Base-by-base conservation (phyloP, 1,140 invertebrate species). In the Bursaphelenchus mucronatus region DNA sequence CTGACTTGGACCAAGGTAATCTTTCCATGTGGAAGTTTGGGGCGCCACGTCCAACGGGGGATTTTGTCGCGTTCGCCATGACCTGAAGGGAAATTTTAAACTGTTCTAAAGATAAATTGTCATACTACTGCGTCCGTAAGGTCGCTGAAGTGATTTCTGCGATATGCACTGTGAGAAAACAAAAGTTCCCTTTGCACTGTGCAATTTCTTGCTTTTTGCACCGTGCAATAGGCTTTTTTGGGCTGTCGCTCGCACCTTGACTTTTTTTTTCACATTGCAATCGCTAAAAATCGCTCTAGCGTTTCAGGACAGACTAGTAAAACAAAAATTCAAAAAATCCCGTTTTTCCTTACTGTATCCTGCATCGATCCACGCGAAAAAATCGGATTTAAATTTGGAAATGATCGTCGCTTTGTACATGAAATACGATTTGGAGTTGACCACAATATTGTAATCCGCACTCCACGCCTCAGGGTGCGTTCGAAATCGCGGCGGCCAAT, bases 381-480 rank as follows among this genome's bases (percentile, higher is more conserved):
- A 19, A 15, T 64, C 62, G 61, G n/a, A 62, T 5, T 68, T 61
- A n/a, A 54, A 71, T 44, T 40, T 41, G n/a, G 69, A 72, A 19
- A 70, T 70, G 53, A 56, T 41, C 17, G 70, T 69, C 21, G 71
- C 73, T 54, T 72, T 73, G 21, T 61, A 50, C 21, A 73, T 57
- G 47, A 73, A 58, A 49, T 73, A 75, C 6, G 73, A 54, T 54
- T 72, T 73, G n/a, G 71, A 73, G 53, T 73, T 73, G 49, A 75
- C 73, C 5, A 75, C 45, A 67, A 73, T 62, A 44, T 71, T 69
- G 55, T 73, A 73, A 40, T 73, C 73, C 8, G 73, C 46, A 54
- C 59, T 64, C 39, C 62, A 43, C 8, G 72, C 57, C 61, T 73
- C 73, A 15, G 71, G 73, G 66, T 75, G 69, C 15, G n/a, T 46